These are phyloP conservation scores for Folsomia candida DNA, from an alignment of 2,888 invertebrate species.

Conservation along the genomic window DNA sequence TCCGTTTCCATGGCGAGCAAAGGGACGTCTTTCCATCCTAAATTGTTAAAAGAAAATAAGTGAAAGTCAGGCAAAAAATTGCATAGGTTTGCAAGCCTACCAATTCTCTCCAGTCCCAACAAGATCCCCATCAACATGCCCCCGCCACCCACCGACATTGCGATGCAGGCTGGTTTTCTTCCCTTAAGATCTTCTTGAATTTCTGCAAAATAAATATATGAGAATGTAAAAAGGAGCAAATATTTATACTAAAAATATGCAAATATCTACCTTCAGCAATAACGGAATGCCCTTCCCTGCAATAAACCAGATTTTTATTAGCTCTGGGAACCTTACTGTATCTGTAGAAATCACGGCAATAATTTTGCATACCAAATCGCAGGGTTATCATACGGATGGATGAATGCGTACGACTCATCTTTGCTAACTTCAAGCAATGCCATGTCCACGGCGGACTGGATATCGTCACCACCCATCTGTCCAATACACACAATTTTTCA, in stretches of 20 bases:
- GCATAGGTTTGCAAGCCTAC: neutral
- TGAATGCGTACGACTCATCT: constrained; percentile 46
- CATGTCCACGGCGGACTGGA: constrained; percentile 55
- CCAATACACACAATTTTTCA: neutral
- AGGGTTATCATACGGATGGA: constrained; percentile 58
- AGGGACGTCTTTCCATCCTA: constrained; percentile 54
- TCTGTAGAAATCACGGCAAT: neutral
- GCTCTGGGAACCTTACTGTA: neutral
- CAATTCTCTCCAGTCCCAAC: constrained; percentile 52
- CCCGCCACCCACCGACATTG: constrained; percentile 58
- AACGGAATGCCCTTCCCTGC: constrained; percentile 56
- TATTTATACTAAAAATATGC: too few species aligned
- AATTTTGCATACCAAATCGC: constrained; percentile 54
- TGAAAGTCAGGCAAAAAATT: neutral
- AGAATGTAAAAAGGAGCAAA: too few species aligned
- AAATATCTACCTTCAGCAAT: too few species aligned
- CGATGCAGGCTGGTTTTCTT: constrained; percentile 54
- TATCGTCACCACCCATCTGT: constrained; percentile 55
- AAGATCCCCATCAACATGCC: constrained; percentile 56
- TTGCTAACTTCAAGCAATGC: constrained; percentile 53
- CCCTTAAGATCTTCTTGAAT: constrained; percentile 53
- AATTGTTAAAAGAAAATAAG: neutral
- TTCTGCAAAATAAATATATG: too few species aligned
- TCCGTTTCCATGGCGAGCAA: constrained; percentile 58
- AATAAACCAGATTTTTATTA: too few species aligned